phyloP scores from a whole-genome alignment of 2,888 invertebrate genomes.

The Polylopha cassiicola region DNA sequence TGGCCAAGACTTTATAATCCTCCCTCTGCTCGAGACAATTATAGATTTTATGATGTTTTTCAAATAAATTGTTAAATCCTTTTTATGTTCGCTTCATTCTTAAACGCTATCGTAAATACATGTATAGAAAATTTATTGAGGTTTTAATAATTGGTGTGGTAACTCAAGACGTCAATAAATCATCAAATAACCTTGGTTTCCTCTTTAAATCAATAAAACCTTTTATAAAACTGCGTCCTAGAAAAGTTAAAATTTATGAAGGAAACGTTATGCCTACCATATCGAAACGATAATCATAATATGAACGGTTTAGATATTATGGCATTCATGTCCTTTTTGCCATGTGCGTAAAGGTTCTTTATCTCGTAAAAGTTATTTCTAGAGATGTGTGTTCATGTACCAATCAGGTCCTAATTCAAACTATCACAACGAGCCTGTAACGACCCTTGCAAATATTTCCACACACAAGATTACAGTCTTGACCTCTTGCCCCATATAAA shows the following conservation, averaged over 20 bases:
- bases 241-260: too few species aligned
- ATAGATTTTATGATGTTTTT: slow-evolving; percentile 40
- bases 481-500: slow-evolving; percentile 12
- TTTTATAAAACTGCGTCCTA: too few species aligned
- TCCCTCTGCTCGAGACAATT: slow-evolving; percentile 26
- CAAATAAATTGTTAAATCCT: too few species aligned
- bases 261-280: too few species aligned
- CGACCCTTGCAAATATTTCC: slow-evolving; percentile 9
- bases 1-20: slow-evolving; percentile 30
- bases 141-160: slow-evolving; percentile 11
- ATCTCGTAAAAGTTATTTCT: too few species aligned
- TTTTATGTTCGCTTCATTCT: slow-evolving; percentile 24
- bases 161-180: slow-evolving; percentile 5
- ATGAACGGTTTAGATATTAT: too few species aligned
- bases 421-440: not conserved
- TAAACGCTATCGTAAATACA: slow-evolving; percentile 29
- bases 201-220: too few species aligned
- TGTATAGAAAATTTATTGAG: slow-evolving; percentile 17
- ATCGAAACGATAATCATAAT: too few species aligned
- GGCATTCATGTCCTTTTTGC: too few species aligned
- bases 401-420: not conserved
- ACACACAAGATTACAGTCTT: slow-evolving; percentile 8
- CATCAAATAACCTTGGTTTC: too few species aligned
- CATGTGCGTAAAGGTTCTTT: too few species aligned
- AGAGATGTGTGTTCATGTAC: too few species aligned